A percentile compares a stretch with the other conserved stretches of the same genome.
Conservation (phyloP, 2,113 vertebrate species). For the Uria aalge region DNA sequence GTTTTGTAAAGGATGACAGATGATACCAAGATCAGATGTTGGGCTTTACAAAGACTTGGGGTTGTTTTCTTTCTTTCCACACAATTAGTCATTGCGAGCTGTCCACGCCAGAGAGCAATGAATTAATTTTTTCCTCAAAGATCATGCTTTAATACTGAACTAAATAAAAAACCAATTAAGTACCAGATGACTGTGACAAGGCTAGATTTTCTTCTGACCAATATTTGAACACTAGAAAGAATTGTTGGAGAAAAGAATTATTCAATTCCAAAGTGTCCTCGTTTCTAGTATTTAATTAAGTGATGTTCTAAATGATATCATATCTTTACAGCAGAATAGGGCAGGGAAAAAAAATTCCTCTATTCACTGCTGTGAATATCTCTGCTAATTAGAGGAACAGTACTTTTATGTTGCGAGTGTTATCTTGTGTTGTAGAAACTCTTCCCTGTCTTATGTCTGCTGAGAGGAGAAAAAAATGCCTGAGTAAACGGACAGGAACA, state of each 20-base stretch:
- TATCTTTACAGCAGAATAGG: conserved; percentile 30
- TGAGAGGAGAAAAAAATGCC: not conserved
- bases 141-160: conserved; percentile 36
- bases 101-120: not conserved
- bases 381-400: conserved; percentile 47
- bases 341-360: not conserved
- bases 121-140: conserved; percentile 38
- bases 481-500: not conserved
- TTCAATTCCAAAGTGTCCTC: conserved; percentile 52
- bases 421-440: conserved; percentile 13
- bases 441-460: conserved; percentile 7
- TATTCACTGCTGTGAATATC: conserved; percentile 20
- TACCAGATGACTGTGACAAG: conserved; percentile 29
- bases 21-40: not conserved
- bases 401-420: conserved; percentile 5
- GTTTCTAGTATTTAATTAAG: conserved; percentile 64
- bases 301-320: conserved; percentile 58
- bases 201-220: not conserved
- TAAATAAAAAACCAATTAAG: conserved; percentile 45
- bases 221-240: conserved; percentile 50
- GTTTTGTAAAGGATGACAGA: not conserved
- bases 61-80: not conserved
- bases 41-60: not conserved
- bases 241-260: conserved; percentile 40
- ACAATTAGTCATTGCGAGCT: not conserved